Evolutionary conservation across 1,140 invertebrate species (phyloP).

Genomic region (Scaptodrosophila lebanonensis): DNA sequence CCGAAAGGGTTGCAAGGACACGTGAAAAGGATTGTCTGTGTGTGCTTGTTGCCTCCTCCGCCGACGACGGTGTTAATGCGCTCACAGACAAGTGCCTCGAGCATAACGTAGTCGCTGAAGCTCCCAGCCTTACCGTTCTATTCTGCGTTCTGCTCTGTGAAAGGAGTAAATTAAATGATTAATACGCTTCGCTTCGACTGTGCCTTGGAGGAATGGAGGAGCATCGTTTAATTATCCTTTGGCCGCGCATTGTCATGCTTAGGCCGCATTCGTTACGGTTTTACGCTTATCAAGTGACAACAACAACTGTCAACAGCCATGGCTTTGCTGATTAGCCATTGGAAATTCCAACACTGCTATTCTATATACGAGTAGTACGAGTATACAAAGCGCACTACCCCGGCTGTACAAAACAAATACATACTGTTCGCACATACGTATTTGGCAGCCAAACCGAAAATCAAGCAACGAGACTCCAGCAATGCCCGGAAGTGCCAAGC

Average conservation of each 20-base stretch:
- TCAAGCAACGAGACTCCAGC: too few species aligned
- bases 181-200: conserved; percentile 71
- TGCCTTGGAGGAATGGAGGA: conserved; percentile 22
- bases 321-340: too few species aligned
- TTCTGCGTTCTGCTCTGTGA: conserved; percentile 51
- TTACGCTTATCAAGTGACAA: conserved; percentile 63
- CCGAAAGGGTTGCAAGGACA: conserved; percentile 58
- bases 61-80: conserved; percentile 70
- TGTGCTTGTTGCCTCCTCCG: neutral
- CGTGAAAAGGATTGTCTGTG: conserved; percentile 64
- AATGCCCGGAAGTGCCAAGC: conserved; percentile 40
- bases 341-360: too few species aligned
- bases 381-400: too few species aligned
- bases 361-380: too few species aligned
- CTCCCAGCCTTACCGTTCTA: neutral
- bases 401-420: too few species aligned
- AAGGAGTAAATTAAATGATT: conserved; percentile 77
- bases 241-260: conserved; percentile 12
- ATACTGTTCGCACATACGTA: too few species aligned
- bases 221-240: conserved; percentile 60
- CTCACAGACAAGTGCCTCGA: conserved; percentile 69
- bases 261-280: conserved; percentile 65
- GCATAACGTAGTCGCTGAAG: neutral
- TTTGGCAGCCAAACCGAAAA: too few species aligned
- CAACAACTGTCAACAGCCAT: conserved; percentile 57